A percentile compares a stretch with the other conserved stretches of the same genome.
These are phyloP conservation scores for Hyperopisus bebe DNA, from an alignment of 2,113 vertebrate species.

Conservation along the genomic window DNA sequence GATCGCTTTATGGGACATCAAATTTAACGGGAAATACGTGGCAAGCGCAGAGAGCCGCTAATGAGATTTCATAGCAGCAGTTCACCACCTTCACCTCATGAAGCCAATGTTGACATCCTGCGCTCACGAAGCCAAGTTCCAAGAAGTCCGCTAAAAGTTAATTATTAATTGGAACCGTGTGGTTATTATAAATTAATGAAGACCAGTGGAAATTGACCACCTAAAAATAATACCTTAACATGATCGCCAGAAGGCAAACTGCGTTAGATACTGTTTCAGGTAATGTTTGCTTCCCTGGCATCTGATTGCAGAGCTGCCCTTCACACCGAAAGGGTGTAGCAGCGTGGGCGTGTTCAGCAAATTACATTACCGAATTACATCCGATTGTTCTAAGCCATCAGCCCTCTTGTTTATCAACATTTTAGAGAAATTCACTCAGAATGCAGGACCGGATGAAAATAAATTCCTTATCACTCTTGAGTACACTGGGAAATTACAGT, in stretches of 20 bases:
- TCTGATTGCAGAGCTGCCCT: constrained; percentile 16
- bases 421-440: not conserved
- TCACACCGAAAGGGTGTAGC: not conserved
- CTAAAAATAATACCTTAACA: constrained; percentile 45
- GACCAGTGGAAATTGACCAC: constrained; percentile 45
- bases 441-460: not conserved
- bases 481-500: not conserved
- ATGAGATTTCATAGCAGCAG: not conserved
- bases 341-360: not conserved
- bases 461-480: not conserved
- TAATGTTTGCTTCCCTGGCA: constrained; percentile 27
- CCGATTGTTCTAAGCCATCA: not conserved
- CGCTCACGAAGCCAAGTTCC: constrained; percentile 21
- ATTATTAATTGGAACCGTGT: constrained; percentile 53
- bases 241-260: constrained; percentile 29
- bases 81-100: not conserved
- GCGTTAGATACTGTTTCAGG: constrained; percentile 38
- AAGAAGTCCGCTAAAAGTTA: constrained; percentile 33
- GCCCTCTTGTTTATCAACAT: not conserved
- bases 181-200: constrained; percentile 60
- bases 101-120: not conserved
- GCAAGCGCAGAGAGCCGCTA: not conserved
- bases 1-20: not conserved
- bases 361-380: not conserved
- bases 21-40: not conserved